Evolutionary conservation across 1,140 invertebrate species (phyloP).

Genomic region (Drosophila aff.): DNA sequence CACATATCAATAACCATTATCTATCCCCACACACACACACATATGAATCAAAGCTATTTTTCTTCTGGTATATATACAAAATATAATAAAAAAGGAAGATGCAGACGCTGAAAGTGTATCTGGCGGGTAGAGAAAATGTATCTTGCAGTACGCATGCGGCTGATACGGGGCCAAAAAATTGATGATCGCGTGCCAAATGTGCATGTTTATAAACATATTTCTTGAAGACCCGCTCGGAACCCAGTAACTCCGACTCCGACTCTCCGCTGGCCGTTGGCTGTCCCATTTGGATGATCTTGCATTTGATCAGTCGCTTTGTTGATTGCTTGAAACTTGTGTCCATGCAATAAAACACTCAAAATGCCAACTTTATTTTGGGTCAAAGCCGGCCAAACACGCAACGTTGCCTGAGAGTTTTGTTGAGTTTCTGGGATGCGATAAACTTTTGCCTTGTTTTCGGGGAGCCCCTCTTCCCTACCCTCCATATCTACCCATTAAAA

Average conservation of each 20-base stretch:
- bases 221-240: conserved; percentile 28
- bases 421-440: conserved; percentile 56
- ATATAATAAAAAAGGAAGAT: conserved; percentile 45
- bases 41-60: conserved; percentile 29
- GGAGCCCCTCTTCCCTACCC: neutral
- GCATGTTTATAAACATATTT: conserved; percentile 83
- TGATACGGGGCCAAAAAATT: conserved; percentile 64
- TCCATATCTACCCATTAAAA: conserved; percentile 11
- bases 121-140: conserved; percentile 58
- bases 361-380: conserved; percentile 83
- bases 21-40: conserved; percentile 32
- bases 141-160: conserved; percentile 65
- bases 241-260: conserved; percentile 14
- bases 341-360: conserved; percentile 83
- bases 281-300: conserved; percentile 80
- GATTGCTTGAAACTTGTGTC: conserved; percentile 82
- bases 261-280: conserved; percentile 34
- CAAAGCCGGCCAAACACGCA: conserved; percentile 78
- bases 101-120: conserved; percentile 60
- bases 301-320: conserved; percentile 82
- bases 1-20: conserved; percentile 47
- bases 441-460: conserved; percentile 58
- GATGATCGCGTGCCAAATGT: conserved; percentile 82
- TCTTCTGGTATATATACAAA: conserved; percentile 11
- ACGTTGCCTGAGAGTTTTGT: conserved; percentile 67